Percentiles rank a stretch among this genome's conserved stretches.
These are phyloP conservation scores for Phania funesta DNA, from an alignment of 2,888 invertebrate species.

Conservation along the genomic window DNA sequence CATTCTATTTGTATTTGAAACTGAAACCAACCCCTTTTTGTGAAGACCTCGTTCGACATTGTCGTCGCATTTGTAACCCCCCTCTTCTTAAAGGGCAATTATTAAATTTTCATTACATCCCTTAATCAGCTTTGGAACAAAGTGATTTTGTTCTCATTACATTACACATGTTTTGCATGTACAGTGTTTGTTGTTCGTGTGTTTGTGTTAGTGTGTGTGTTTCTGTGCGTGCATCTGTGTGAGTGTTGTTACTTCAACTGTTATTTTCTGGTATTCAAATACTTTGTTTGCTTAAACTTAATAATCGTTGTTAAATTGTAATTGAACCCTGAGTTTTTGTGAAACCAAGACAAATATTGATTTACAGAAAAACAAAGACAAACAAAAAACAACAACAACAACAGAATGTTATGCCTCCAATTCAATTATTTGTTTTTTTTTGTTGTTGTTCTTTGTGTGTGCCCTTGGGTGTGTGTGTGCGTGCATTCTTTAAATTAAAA, in stretches of 20 bases:
- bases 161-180: constrained; percentile 33
- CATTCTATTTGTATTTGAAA: constrained; percentile 72
- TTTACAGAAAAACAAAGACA: constrained; percentile 61
- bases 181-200: not conserved
- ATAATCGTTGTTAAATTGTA: constrained; percentile 69
- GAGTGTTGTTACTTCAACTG: constrained; percentile 31
- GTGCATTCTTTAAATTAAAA: constrained; percentile 26
- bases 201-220: not conserved
- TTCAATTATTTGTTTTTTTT: constrained; percentile 20
- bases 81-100: constrained; percentile 72
- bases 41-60: constrained; percentile 46
- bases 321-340: constrained; percentile 65
- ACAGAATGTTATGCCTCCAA: constrained; percentile 28
- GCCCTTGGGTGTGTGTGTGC: not conserved
- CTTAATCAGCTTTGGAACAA: constrained; percentile 77
- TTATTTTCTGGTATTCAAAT: constrained; percentile 59
- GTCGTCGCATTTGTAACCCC: constrained; percentile 41
- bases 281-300: constrained; percentile 61
- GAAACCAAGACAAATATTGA: constrained; percentile 68
- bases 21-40: constrained; percentile 76
- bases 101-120: constrained; percentile 79
- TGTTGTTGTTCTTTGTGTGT: not conserved
- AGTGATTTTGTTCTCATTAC: constrained; percentile 64
- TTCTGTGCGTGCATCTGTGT: not conserved
- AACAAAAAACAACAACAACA: constrained; percentile 5